Evolutionary conservation across 2,113 vertebrate species (phyloP), one percentile per base, ranked within the genome.

Genomic region (Forbesichthys papilliferus): DNA sequence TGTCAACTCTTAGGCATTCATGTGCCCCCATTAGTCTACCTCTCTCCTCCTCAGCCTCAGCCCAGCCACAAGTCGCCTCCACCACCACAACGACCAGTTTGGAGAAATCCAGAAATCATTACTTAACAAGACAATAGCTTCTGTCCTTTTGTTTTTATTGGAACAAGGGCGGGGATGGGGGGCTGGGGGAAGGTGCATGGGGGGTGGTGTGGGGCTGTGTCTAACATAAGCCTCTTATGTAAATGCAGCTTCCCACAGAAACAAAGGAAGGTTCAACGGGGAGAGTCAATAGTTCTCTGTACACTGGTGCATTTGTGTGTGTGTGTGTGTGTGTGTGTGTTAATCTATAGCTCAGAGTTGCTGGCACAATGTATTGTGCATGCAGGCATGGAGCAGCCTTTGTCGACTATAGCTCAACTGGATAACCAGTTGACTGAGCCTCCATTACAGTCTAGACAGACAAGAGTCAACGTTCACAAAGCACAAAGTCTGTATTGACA

Each of bases 211-310:
- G 76, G 84, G 84, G 47, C 79, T 84, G 88, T 79, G 74, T 80
- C 88, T 89, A 88, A 91, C 88, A 88, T 92, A 92, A 93, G 92
- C 91, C 78, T 90, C 93, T 93, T 93, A 93, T 93, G 91, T 91
- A 93, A 92, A 93, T 92, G 82, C 85, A 82, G 87, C 87, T 86
- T 90, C 90, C 88, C 84, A 86, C 86, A 87, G 86, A 92, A 91
- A 92, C 91, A 93, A 92, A 92, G 89, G 85, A 79, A 83, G 88
- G 88, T 92, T 93, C 77, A 87, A 76, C 85, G 85, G 82, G 77
- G 78, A 82, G 75, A 81, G 87, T 87, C 84, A 83, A 86, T 79
- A 77, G 77, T 65, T 65, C 36, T 74, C 62, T 34, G 58, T 66
- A 60, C 48, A 55, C 36, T 47, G 48, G 56, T 59, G 55, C 34